Conservation (phyloP, 2,888 invertebrate genomes). For the Charanyca ferruginea region DNA sequence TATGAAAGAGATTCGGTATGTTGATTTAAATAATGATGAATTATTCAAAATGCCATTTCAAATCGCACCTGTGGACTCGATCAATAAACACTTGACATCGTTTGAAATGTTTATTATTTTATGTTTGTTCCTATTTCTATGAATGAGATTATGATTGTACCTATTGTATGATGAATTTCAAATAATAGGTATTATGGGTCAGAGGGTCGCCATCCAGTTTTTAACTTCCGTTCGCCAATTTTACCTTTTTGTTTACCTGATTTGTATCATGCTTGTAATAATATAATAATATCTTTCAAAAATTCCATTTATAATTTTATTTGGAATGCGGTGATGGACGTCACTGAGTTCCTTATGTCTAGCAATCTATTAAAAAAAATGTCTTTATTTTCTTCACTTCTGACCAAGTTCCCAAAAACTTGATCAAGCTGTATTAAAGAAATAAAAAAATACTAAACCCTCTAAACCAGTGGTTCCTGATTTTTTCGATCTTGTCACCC, state of each 20-base stretch:
- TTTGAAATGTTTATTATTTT: slow-evolving; percentile 58
- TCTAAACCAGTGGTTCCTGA: too few species aligned
- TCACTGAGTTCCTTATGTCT: too few species aligned
- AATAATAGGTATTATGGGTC: background rate
- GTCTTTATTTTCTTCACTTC: too few species aligned
- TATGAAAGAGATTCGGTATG: slow-evolving; percentile 97
- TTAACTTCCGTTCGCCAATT: background rate
- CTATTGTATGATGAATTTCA: background rate
- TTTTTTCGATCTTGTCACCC: too few species aligned
- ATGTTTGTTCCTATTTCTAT: background rate
- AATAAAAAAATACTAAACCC: too few species aligned
- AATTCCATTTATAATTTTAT: too few species aligned
- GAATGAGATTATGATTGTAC: too few species aligned
- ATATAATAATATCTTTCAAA: too few species aligned
- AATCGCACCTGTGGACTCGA: slow-evolving; percentile 87
- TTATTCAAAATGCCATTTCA: slow-evolving; percentile 68
- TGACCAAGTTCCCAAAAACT: too few species aligned
- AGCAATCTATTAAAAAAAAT: too few species aligned
- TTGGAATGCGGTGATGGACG: too few species aligned
- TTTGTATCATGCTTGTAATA: background rate
- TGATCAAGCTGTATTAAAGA: too few species aligned
- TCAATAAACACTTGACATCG: slow-evolving; percentile 84
- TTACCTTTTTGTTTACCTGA: background rate
- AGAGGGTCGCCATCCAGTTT: background rate
- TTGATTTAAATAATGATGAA: slow-evolving; percentile 42